Evolutionary conservation across 1,140 invertebrate species (phyloP).

Genomic region (Drosophila dunni): DNA sequence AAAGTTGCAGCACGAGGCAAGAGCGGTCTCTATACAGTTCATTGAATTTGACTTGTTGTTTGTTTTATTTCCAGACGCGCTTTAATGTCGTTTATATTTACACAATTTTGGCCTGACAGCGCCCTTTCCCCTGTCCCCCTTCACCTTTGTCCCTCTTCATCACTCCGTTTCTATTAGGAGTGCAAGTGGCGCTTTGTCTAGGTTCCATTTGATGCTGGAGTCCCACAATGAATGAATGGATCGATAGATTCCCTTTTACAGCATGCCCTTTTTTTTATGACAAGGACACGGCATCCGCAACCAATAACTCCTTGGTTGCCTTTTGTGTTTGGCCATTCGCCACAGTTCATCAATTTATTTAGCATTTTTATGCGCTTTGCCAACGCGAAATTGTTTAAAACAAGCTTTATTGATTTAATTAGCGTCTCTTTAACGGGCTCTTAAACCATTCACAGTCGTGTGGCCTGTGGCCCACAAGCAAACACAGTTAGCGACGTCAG

Average conservation of each 20-base stretch:
- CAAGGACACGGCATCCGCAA: slow-evolving; percentile 35
- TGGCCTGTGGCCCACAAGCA: neutral
- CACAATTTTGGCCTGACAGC: slow-evolving; percentile 61
- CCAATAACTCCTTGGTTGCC: slow-evolving; percentile 41
- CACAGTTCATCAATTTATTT: slow-evolving; percentile 80
- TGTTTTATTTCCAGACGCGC: slow-evolving; percentile 80
- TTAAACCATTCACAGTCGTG: slow-evolving; percentile 35
- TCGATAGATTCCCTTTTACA: slow-evolving; percentile 44
- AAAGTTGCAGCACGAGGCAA: slow-evolving; percentile 29
- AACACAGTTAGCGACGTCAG: neutral
- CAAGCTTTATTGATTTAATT: slow-evolving; percentile 73
- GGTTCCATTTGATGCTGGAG: neutral
- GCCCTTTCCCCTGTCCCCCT: neutral
- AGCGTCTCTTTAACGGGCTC: slow-evolving; percentile 68
- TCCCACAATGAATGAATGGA: slow-evolving; percentile 25
- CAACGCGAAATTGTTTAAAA: slow-evolving; percentile 59
- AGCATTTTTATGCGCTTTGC: slow-evolving; percentile 68
- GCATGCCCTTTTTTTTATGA: slow-evolving; percentile 36
- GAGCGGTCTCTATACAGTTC: slow-evolving; percentile 59
- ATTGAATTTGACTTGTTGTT: slow-evolving; percentile 76
- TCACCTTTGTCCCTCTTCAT: no score
- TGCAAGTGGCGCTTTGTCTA: slow-evolving; percentile 52
- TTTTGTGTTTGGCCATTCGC: slow-evolving; percentile 46
- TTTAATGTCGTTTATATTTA: slow-evolving; percentile 82
- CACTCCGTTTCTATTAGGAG: neutral